These are phyloP conservation scores for Idaea aversata DNA, from an alignment of 2,888 invertebrate species.

Conservation along the genomic window DNA sequence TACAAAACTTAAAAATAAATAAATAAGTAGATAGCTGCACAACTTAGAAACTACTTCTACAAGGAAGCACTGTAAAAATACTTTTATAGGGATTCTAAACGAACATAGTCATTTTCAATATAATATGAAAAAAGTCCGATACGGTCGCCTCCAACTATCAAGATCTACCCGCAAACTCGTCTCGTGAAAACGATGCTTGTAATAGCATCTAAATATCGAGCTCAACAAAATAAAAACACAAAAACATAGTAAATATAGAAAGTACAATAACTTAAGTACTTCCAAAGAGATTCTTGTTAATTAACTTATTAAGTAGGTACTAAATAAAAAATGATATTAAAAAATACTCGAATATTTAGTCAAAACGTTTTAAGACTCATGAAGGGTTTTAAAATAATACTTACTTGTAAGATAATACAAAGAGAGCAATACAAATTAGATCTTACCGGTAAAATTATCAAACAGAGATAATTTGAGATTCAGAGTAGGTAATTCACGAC, in stretches of 20 bases:
- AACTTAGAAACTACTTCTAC: neutral
- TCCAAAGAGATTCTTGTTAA: neutral
- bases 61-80: neutral
- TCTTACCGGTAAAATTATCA: neutral
- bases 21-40: too few species aligned
- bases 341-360: neutral
- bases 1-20: neutral
- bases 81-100: too few species aligned
- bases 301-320: neutral
- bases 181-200: too few species aligned
- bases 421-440: neutral
- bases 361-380: neutral
- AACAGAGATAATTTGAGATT: neutral
- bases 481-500: neutral
- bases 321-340: neutral
- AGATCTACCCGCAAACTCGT: too few species aligned
- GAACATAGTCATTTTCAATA: too few species aligned
- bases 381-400: neutral
- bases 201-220: too few species aligned
- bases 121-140: too few species aligned
- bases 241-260: too few species aligned
- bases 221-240: too few species aligned
- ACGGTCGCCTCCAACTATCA: too few species aligned
- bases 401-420: neutral
- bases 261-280: neutral